phyloP scores from a whole-genome alignment of 2,113 vertebrate genomes.

The Zingel zingel region DNA sequence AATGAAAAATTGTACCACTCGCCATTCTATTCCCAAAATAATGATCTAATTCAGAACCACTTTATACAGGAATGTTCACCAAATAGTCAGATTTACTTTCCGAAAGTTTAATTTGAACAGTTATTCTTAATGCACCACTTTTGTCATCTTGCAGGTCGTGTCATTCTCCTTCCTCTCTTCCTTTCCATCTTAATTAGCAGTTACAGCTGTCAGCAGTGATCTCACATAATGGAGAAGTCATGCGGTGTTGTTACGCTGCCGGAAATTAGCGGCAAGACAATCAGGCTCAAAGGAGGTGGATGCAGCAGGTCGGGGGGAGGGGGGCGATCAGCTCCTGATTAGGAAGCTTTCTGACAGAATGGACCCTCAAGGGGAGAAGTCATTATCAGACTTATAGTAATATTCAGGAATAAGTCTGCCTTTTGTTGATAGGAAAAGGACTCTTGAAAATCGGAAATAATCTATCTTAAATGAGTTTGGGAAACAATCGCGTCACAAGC shows the following conservation, averaged over 20 bases:
- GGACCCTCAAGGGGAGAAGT: conserved; percentile 47
- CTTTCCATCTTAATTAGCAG: conserved; percentile 50
- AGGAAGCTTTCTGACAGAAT: conserved; percentile 59
- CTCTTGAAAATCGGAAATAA: conserved; percentile 13
- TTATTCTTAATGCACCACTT: neutral
- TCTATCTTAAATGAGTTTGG: neutral
- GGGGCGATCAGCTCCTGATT: conserved; percentile 46
- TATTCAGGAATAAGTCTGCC: conserved; percentile 36
- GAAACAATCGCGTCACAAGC: neutral
- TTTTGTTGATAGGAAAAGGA: conserved; percentile 32
- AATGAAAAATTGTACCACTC: neutral
- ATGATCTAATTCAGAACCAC: neutral
- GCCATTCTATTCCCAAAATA: neutral
- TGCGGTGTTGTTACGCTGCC: conserved; percentile 9
- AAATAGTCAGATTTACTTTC: neutral
- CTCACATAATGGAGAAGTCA: conserved; percentile 28
- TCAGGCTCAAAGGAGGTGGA: conserved; percentile 53
- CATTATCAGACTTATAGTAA: conserved; percentile 45
- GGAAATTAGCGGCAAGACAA: conserved; percentile 57
- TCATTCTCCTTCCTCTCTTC: neutral
- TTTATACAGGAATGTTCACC: neutral
- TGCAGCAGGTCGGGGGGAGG: conserved; percentile 46
- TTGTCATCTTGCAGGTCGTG: conserved; percentile 8
- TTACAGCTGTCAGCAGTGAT: conserved; percentile 42
- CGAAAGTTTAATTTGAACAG: neutral